phyloP scores from a whole-genome alignment of 2,797 vertebrate species.

The Lagorchestes hirsutus region DNA sequence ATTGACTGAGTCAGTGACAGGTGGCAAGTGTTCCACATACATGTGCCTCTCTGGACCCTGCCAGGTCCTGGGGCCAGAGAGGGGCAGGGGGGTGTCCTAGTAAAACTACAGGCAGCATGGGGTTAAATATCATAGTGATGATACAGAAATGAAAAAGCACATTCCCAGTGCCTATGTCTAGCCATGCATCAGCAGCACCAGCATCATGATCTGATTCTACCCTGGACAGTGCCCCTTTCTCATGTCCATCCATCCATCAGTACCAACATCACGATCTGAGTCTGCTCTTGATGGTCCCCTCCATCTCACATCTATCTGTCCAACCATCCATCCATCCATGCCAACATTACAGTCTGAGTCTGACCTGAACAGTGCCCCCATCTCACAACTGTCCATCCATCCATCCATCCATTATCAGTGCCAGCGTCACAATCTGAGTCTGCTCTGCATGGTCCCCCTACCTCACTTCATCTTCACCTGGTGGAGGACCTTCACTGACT shows the following conservation, averaged over 20 bases:
- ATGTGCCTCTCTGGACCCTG: background rate
- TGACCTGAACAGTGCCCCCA: background rate
- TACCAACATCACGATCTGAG: background rate
- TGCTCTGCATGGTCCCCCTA: constrained; percentile 47
- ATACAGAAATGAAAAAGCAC: background rate
- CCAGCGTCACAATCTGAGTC: background rate
- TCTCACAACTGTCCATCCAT: background rate
- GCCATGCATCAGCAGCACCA: too few relatives aligned
- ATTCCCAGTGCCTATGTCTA: too few relatives aligned
- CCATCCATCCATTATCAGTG: too few relatives aligned
- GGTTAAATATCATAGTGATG: background rate
- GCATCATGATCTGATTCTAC: too few relatives aligned
- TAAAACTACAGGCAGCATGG: background rate
- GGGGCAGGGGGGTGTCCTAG: rapidly evolving
- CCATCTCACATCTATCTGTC: rapidly evolving
- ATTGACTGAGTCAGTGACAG: background rate
- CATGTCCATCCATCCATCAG: background rate
- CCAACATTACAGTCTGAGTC: background rate
- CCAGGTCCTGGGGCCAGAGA: background rate
- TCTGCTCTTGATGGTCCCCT: constrained; percentile 14
- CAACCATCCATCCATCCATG: too few relatives aligned
- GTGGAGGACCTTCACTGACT: rapidly evolving
- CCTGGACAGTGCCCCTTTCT: too few relatives aligned
- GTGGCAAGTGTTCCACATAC: too few relatives aligned
- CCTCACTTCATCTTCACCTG: rapidly evolving